Percentiles rank a stretch among this genome's conserved stretches.
phyloP scores from a whole-genome alignment of 2,797 vertebrate genomes.

The Nasua narica region DNA sequence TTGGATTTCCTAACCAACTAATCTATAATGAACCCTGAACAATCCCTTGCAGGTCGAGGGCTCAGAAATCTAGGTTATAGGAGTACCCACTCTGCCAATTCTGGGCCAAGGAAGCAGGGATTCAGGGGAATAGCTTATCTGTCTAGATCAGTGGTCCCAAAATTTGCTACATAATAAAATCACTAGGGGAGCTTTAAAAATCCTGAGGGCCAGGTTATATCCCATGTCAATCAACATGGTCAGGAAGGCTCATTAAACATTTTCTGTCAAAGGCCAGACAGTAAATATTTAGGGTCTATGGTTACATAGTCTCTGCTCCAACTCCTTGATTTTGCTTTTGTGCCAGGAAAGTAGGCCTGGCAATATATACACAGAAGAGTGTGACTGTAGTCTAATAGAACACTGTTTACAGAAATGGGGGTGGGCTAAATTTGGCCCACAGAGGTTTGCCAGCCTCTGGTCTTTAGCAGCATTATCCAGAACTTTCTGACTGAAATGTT shows the following conservation, averaged over 20 bases:
- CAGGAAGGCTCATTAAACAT: neutral
- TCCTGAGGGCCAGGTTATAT: neutral
- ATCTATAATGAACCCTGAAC: neutral
- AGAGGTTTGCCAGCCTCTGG: neutral
- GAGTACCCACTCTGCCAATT: neutral
- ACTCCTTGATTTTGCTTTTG: neutral
- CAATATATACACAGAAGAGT: too few relatives aligned
- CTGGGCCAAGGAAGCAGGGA: neutral
- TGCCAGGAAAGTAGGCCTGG: neutral
- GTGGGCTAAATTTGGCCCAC: neutral
- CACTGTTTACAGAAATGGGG: neutral
- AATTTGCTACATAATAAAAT: neutral
- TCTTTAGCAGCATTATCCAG: neutral
- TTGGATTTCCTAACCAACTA: neutral
- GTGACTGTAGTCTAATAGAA: neutral
- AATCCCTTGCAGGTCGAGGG: neutral
- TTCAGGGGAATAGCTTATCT: neutral
- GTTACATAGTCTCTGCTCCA: neutral
- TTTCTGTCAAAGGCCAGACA: neutral
- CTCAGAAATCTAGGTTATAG: neutral
- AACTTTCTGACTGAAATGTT: neutral
- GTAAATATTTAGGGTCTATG: neutral
- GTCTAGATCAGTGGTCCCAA: neutral
- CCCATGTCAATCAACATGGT: neutral
- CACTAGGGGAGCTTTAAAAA: neutral